Conservation (phyloP, 2,797 vertebrate species). For the Propithecus perrieri region DNA sequence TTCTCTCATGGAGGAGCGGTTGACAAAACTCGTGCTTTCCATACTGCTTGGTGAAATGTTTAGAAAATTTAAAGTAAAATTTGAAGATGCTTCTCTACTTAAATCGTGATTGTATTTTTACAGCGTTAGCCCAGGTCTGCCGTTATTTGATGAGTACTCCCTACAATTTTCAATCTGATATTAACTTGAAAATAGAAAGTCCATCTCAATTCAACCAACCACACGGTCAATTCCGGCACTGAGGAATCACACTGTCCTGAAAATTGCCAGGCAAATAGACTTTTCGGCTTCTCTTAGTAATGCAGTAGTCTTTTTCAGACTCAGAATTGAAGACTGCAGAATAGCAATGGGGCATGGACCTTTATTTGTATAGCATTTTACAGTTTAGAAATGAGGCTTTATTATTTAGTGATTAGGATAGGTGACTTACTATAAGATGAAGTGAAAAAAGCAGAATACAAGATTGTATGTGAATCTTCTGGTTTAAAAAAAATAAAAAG, state of each 20-base stretch:
- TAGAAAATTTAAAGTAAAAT: neutral
- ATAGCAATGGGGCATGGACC: neutral
- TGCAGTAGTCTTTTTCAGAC: neutral
- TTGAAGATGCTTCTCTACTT: neutral
- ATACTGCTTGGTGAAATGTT: neutral
- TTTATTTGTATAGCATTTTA: neutral
- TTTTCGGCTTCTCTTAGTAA: neutral
- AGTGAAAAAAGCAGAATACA: neutral
- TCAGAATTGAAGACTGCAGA: neutral
- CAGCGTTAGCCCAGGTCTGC: neutral
- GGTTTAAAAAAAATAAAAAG: neutral
- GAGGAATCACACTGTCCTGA: neutral
- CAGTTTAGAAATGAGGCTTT: neutral
- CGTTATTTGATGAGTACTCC: neutral
- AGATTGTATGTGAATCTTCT: neutral
- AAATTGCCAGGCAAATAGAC: neutral
- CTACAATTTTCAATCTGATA: neutral
- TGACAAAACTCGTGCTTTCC: neutral
- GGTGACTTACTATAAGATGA: neutral
- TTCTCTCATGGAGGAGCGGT: neutral
- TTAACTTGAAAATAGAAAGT: conserved; percentile 5
- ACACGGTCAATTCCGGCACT: neutral
- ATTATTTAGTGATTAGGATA: neutral
- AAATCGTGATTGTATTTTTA: neutral
- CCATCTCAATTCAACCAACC: neutral